phyloP scores from a whole-genome alignment of 2,888 invertebrate species.

The Chloroclystis v-ata region DNA sequence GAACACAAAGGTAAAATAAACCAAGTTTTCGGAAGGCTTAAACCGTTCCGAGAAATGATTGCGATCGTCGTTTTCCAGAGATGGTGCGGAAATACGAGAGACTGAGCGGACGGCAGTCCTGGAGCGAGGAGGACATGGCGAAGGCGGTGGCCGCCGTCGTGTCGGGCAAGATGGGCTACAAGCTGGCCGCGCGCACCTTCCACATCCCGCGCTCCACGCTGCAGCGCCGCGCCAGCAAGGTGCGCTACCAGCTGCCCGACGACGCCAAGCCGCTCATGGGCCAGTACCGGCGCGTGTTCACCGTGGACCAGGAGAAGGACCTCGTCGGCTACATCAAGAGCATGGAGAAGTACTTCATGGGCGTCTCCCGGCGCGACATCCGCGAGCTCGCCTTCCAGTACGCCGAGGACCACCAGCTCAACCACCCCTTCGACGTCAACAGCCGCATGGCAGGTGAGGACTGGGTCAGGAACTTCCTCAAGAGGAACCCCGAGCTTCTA shows the following conservation, averaged over 20 bases:
- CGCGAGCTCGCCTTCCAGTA: slow-evolving; percentile 72
- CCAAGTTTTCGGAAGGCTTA: not conserved
- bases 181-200: slow-evolving; percentile 68
- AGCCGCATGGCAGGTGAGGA: slow-evolving; percentile 72
- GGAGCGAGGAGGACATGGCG: slow-evolving; percentile 74
- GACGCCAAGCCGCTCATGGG: slow-evolving; percentile 71
- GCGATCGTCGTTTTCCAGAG: slow-evolving; percentile 48
- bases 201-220: slow-evolving; percentile 72
- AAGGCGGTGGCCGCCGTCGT: slow-evolving; percentile 72
- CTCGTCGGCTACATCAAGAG: slow-evolving; percentile 72
- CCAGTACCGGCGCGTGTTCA: slow-evolving; percentile 69
- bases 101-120: slow-evolving; percentile 72
- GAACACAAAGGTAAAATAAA: slow-evolving; percentile 7
- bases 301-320: slow-evolving; percentile 70
- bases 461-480: slow-evolving; percentile 73
- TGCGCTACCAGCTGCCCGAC: slow-evolving; percentile 65
- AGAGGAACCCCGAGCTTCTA: slow-evolving; percentile 65
- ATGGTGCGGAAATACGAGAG: slow-evolving; percentile 76
- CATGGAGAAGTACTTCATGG: slow-evolving; percentile 73
- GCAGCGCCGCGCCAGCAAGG: slow-evolving; percentile 69
- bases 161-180: slow-evolving; percentile 74
- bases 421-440: slow-evolving; percentile 70
- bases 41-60: slow-evolving; percentile 2
- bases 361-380: slow-evolving; percentile 68
- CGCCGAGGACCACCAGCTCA: slow-evolving; percentile 65